Evolutionary conservation across 1,140 invertebrate genomes (phyloP), one percentile per base, ranked within the genome.

Genomic region (Pachyrhynchus sulphureomaculatus): DNA sequence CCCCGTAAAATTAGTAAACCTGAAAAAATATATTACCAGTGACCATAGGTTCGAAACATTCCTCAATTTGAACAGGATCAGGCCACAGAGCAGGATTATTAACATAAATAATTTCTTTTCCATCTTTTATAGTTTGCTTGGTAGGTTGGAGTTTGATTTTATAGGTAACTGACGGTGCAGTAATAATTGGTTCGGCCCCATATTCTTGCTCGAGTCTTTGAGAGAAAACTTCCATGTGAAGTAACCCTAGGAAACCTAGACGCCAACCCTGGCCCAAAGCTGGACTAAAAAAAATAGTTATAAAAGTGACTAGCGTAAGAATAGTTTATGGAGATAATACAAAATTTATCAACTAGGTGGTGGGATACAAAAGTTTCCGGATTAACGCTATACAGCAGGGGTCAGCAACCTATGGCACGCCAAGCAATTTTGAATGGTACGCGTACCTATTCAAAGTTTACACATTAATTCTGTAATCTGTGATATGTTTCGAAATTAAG

Each of bases 221-320:
- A 58, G 85, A 89, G 73, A 98, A 98, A 0, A 98, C 95, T 77
- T 99, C 96, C 83, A 99, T 88, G 75, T 99, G 96, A 5, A 99
- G 79, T 2, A 98, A 78, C 0, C 96, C 96, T 4, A 98, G 79
- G 77, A 98, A 99, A 4, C 95, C 96, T 26, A 96, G 75, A 41
- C 93, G 82, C 90, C 92, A 99, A 32, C 96, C 96, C 76, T 93
- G 88, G 10, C 97, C 97, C 41, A 99, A 78, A 2, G 95, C 95
- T 57, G 91, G 86, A 83, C 94, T 95, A 51, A 81, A 78, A 68
- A 67, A 69, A 20, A 54, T 55, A 48, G n/a, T n/a, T n/a, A n/a
- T n/a, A n/a, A n/a, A n/a, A n/a, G n/a, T n/a, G n/a, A n/a, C n/a
- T n/a, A n/a, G n/a, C n/a, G n/a, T n/a, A n/a, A n/a, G n/a, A n/a